Percentiles rank a stretch among this genome's conserved stretches.
Evolutionary conservation across 2,888 invertebrate species (phyloP).

Genomic region (Dolomedes plantarius): DNA sequence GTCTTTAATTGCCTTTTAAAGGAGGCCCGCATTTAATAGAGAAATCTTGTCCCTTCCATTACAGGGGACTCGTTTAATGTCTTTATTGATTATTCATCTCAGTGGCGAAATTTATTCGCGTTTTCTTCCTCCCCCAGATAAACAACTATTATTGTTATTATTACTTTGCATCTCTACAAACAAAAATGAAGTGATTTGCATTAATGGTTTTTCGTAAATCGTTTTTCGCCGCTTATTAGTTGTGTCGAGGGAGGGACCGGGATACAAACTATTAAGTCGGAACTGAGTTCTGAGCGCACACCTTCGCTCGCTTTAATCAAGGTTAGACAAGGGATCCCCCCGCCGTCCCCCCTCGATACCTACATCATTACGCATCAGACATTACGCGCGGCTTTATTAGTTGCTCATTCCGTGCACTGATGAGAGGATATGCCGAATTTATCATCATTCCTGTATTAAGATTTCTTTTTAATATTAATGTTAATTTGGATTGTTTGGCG

Average conservation of each 20-base stretch:
- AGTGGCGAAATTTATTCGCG: conserved; percentile 64
- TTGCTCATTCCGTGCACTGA: conserved; percentile 53
- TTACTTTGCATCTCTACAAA: conserved; percentile 69
- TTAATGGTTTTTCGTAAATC: conserved; percentile 71
- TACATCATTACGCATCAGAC: conserved; percentile 57
- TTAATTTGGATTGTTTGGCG: conserved; percentile 10
- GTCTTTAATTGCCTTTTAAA: conserved; percentile 71
- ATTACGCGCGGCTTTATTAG: conserved; percentile 63
- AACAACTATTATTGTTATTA: conserved; percentile 71
- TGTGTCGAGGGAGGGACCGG: conserved; percentile 59
- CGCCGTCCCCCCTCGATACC: conserved; percentile 29
- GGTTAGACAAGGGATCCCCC: conserved; percentile 57
- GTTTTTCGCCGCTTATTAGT: conserved; percentile 70
- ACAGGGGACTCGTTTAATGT: conserved; percentile 64
- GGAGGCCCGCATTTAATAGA: conserved; percentile 65
- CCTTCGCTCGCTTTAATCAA: conserved; percentile 69
- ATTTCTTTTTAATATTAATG: conserved; percentile 18
- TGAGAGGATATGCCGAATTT: conserved; percentile 17
- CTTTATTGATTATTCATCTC: conserved; percentile 70
- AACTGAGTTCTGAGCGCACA: conserved; percentile 39
- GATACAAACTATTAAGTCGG: conserved; percentile 70
- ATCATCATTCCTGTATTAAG: conserved; percentile 5
- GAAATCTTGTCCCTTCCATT: conserved; percentile 69
- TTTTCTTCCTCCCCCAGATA: conserved; percentile 46
- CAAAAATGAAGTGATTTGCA: conserved; percentile 71